These are phyloP conservation scores for Paralichthys olivaceus DNA, from an alignment of 2,113 vertebrate genomes.

Conservation along the genomic window DNA sequence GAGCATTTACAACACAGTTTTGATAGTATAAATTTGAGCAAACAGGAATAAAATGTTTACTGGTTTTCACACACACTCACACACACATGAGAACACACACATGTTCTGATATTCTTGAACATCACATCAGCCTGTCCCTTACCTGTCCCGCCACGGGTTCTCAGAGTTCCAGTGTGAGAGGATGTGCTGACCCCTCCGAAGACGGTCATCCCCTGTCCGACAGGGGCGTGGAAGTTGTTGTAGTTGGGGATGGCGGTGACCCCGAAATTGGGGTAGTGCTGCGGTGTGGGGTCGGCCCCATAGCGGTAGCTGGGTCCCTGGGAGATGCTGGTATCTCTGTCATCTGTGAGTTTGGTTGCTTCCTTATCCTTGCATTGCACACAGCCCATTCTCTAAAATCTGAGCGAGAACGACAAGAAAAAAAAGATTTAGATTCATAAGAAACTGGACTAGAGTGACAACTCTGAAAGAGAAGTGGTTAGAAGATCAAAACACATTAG, in stretches of 20 bases:
- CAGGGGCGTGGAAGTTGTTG: slow-evolving; percentile 93
- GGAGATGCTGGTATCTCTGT: slow-evolving; percentile 88
- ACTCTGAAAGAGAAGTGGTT: background rate
- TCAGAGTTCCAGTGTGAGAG: slow-evolving; percentile 91
- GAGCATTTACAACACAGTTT: no score
- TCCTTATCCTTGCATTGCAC: slow-evolving; percentile 99
- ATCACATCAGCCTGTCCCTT: slow-evolving; percentile 28
- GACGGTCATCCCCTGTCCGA: slow-evolving; percentile 90
- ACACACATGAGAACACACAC: no score
- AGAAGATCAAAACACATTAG: background rate
- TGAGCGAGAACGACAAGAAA: slow-evolving; percentile 71
- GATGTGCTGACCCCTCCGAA: slow-evolving; percentile 94
- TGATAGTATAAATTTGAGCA: background rate
- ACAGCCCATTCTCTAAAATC: slow-evolving; percentile 99
- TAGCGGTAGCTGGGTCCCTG: slow-evolving; percentile 92
- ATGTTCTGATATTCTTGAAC: background rate
- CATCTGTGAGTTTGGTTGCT: slow-evolving; percentile 94
- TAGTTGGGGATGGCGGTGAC: slow-evolving; percentile 95
- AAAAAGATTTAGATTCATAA: slow-evolving; percentile 4
- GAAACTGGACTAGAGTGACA: background rate
- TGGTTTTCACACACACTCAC: background rate
- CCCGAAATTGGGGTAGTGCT: slow-evolving; percentile 92
- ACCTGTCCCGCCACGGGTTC: slow-evolving; percentile 94
- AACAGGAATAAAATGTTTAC: background rate
- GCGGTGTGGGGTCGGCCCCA: slow-evolving; percentile 92